Evolutionary conservation across 2,797 vertebrate genomes (phyloP), one percentile per base, ranked within the genome.

Genomic region (Enteromius anoplus): DNA sequence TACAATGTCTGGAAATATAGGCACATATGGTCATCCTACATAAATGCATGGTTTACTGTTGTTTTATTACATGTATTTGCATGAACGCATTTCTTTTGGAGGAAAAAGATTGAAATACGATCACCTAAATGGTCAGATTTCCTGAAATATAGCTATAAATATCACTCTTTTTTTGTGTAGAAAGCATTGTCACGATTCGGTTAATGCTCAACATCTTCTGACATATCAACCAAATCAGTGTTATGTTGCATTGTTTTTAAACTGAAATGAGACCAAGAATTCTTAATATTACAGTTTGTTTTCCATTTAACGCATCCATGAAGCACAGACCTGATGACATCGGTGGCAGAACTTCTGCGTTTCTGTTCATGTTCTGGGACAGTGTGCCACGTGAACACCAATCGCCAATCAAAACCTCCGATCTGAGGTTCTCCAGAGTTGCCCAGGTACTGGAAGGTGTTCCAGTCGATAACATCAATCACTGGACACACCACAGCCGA

Each of bases 391-490:
- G 97, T 99, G 87, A 99, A 99, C 71, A 98, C 97, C 88, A 99
- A 91, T 19, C 97, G 93, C 98, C 98, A 99, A 83, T 99, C 97
- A 81, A 99, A 99, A 1, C 98, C 98, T 0, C 98, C 98, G 0
- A 99, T 96, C 93, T 99, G 97, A 72, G 98, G 98, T 80, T 99
- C 97, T 0, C 96, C 96, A 0, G 97, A 7, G 89, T 99, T 97
- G 82, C 98, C 98, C 87, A 99, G 88, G 87, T 97, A 99, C 91
- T 99, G 94, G 72, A 99, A 99, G 6, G 97, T 99, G 92, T 99
- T 96, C 97, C 98, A 99, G 90, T 98, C 96, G 37, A 99, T 98
- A 68, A 99, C 97, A 37, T 99, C 98, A 0, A 99, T 99, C 84
- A 99, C 96, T 0, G 98, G 98, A 85, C 97, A 99, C 83, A 99